Conservation (phyloP, 2,113 vertebrate genomes). For the Psittacula cyanocephala region DNA sequence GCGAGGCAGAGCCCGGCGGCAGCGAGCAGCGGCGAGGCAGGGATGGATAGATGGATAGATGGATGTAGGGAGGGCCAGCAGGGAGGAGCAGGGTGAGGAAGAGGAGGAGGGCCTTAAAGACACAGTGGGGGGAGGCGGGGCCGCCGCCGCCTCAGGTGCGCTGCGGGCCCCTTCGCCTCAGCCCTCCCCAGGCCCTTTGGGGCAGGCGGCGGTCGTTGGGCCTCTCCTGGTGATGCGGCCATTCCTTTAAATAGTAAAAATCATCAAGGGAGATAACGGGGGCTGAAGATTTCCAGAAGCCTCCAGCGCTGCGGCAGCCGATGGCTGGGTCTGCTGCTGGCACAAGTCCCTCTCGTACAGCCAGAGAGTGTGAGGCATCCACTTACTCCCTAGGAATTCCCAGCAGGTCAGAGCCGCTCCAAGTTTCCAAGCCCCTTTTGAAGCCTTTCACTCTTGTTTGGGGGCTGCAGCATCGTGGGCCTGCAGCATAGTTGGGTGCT, state of each 20-base stretch:
- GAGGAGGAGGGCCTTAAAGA: neutral
- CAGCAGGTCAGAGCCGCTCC: neutral
- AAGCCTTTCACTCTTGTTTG: fast-evolving
- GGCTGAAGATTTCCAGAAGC: neutral
- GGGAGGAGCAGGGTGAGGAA: neutral
- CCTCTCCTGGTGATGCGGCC: neutral
- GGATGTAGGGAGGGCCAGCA: neutral
- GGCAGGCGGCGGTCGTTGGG: fast-evolving
- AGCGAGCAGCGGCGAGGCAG: neutral
- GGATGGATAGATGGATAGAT: neutral
- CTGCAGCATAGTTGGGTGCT: neutral
- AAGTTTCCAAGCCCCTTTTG: neutral
- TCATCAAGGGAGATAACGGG: fast-evolving
- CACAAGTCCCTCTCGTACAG: neutral
- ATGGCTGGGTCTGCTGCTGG: neutral
- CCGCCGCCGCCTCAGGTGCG: neutral
- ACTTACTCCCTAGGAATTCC: neutral
- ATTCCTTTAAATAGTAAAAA: neutral
- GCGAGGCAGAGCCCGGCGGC: neutral
- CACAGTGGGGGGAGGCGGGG: neutral
- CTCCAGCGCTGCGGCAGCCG: neutral
- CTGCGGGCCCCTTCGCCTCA: fast-evolving
- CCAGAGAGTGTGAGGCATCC: no score
- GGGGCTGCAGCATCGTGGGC: neutral
- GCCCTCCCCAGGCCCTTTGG: fast-evolving